Conservation (phyloP, 1,140 invertebrate genomes). For the Theocolax elegans region DNA sequence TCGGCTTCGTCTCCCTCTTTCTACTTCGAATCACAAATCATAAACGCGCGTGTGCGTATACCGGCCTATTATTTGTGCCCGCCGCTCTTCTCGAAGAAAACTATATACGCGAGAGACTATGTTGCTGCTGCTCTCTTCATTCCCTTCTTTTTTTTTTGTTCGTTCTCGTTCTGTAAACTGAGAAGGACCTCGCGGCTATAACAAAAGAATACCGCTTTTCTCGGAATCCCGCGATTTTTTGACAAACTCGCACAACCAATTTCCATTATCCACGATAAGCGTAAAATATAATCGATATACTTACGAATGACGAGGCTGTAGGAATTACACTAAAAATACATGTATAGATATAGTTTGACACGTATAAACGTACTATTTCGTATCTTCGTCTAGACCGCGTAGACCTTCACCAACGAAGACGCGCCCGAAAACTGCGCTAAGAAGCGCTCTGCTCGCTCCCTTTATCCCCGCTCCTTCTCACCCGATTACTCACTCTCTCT, state of each 20-base stretch:
- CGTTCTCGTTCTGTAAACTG: background rate
- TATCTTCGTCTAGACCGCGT: too few species aligned
- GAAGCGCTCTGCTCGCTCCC: slow-evolving; percentile 27
- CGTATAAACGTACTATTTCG: too few species aligned
- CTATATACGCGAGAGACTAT: background rate
- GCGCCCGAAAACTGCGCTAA: slow-evolving; percentile 34
- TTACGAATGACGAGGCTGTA: too few species aligned
- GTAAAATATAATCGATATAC: background rate
- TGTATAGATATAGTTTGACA: too few species aligned
- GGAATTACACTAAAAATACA: too few species aligned
- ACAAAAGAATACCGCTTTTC: too few species aligned
- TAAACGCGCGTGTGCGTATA: slow-evolving; percentile 34
- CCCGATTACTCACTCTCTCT: background rate
- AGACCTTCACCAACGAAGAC: background rate
- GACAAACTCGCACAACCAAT: background rate
- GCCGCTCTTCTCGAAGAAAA: background rate
- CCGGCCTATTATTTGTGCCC: too few species aligned
- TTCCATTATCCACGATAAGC: background rate
- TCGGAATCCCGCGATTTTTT: too few species aligned
- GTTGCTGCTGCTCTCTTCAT: background rate
- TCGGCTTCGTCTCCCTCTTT: too few species aligned
- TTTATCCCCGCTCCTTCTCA: slow-evolving; percentile 30
- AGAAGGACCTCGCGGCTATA: too few species aligned
- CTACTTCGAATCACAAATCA: slow-evolving; percentile 56
- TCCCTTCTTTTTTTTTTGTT: background rate